These are phyloP conservation scores for Ophion costatus DNA, from an alignment of 2,888 invertebrate species.

Conservation along the genomic window DNA sequence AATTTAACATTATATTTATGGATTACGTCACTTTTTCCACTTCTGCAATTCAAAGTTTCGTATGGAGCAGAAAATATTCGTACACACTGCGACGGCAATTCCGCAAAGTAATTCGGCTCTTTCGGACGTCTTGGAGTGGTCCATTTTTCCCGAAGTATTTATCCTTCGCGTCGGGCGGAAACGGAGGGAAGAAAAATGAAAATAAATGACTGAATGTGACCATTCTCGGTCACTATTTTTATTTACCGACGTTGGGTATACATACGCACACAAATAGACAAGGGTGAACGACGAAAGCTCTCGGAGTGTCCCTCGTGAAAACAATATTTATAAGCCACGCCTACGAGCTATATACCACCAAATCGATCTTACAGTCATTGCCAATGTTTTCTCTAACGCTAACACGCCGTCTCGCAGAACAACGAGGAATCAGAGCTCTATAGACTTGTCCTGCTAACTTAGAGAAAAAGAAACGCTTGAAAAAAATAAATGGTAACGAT, in stretches of 20 bases:
- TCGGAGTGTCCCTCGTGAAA: slow-evolving; percentile 1
- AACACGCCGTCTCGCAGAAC: not conserved
- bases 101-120: not conserved
- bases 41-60: too few relatives aligned
- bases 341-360: slow-evolving; percentile 39
- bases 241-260: slow-evolving; percentile 12
- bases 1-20: too few relatives aligned
- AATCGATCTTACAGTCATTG: slow-evolving; percentile 36
- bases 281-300: slow-evolving; percentile 2
- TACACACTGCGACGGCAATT: too few relatives aligned
- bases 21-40: too few relatives aligned
- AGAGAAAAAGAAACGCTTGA: not conserved
- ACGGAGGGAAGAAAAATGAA: slow-evolving; percentile 12
- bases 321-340: slow-evolving; percentile 57
- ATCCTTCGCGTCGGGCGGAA: not conserved
- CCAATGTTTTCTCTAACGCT: slow-evolving; percentile 38
- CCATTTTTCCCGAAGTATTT: not conserved
- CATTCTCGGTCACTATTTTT: slow-evolving; percentile 2
- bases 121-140: not conserved
- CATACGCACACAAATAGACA: not conserved
- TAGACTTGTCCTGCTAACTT: not conserved
- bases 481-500: not conserved
- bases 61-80: too few relatives aligned
- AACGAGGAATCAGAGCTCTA: not conserved
- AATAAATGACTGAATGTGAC: slow-evolving; percentile 12